phyloP scores from a whole-genome alignment of 2,797 vertebrate species.

The Gallinago stenura region DNA sequence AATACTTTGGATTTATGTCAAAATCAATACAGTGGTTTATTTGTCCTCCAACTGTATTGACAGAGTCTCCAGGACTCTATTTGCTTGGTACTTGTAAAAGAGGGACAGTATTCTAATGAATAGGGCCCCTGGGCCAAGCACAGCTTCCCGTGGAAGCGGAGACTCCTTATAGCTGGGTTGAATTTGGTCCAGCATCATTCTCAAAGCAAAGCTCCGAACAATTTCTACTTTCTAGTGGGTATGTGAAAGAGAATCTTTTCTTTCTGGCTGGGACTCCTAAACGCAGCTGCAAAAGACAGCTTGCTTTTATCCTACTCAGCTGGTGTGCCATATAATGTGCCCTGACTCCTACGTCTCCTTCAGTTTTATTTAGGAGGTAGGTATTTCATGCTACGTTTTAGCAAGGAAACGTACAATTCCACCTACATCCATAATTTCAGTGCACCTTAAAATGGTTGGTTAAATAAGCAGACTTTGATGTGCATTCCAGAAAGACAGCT shows the following conservation, averaged over 20 bases:
- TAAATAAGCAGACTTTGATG: slow-evolving; percentile 22
- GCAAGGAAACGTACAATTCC: slow-evolving; percentile 7
- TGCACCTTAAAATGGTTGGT: neutral
- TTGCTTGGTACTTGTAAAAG: slow-evolving; percentile 49
- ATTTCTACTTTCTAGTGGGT: slow-evolving; percentile 67
- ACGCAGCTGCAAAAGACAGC: slow-evolving; percentile 61
- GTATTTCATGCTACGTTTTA: slow-evolving; percentile 1
- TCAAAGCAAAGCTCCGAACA: slow-evolving; percentile 63
- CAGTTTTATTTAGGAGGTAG: neutral
- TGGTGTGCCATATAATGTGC: slow-evolving; percentile 27
- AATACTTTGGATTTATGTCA: slow-evolving; percentile 64
- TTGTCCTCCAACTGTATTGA: slow-evolving; percentile 64
- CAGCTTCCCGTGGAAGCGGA: slow-evolving; percentile 58
- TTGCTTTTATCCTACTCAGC: slow-evolving; percentile 61
- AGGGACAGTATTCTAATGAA: slow-evolving; percentile 68
- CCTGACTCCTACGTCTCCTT: slow-evolving; percentile 7
- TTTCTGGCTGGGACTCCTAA: slow-evolving; percentile 41
- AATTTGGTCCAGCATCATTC: slow-evolving; percentile 55
- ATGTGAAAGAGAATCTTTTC: slow-evolving; percentile 67
- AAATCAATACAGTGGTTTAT: slow-evolving; percentile 73
- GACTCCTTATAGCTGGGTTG: slow-evolving; percentile 48
- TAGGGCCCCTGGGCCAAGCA: slow-evolving; percentile 57
- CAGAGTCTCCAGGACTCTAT: slow-evolving; percentile 38
- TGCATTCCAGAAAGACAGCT: neutral
- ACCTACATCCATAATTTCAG: neutral